Conservation (phyloP, 53 echinoderm and acorn worm species). For the Hippasteria phrygiana region DNA sequence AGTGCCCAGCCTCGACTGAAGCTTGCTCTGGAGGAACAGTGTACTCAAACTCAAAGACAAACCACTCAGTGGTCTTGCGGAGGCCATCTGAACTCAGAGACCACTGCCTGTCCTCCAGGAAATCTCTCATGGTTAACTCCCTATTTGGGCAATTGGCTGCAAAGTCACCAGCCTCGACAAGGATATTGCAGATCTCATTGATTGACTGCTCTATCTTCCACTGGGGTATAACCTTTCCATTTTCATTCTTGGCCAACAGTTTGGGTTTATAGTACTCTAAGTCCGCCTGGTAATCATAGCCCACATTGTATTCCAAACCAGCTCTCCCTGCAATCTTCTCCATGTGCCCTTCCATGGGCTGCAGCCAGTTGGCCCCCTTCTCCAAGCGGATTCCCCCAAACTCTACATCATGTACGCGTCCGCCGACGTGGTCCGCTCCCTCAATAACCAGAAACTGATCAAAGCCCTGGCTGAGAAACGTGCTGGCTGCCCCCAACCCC, state of each 20-base stretch:
- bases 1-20: slow-evolving; percentile 16
- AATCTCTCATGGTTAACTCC: slow-evolving; percentile 30
- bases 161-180: slow-evolving; percentile 33
- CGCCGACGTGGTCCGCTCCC: slow-evolving; percentile 54
- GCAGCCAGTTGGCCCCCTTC: slow-evolving; percentile 58
- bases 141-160: background rate
- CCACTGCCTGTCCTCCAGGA: background rate
- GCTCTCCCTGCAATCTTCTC: slow-evolving; percentile 20
- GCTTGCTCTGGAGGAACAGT: slow-evolving; percentile 43
- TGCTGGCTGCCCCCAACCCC: slow-evolving; percentile 63
- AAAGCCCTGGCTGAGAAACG: slow-evolving; percentile 40
- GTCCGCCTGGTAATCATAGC: too few relatives aligned
- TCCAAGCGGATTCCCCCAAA: slow-evolving; percentile 53
- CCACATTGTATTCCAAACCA: background rate
- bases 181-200: background rate
- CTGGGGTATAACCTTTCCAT: slow-evolving; percentile 1
- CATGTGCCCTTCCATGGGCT: slow-evolving; percentile 30
- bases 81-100: slow-evolving; percentile 2
- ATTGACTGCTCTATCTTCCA: slow-evolving; percentile 8
- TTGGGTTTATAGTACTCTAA: background rate
- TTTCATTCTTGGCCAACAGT: background rate
- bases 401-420: slow-evolving; percentile 57
- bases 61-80: slow-evolving; percentile 58
- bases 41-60: slow-evolving; percentile 54
- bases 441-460: slow-evolving; percentile 58